A percentile compares a stretch with the other conserved stretches of the same genome.
Conservation (phyloP, 2,113 vertebrate species). For the Pteruthius melanotis region DNA sequence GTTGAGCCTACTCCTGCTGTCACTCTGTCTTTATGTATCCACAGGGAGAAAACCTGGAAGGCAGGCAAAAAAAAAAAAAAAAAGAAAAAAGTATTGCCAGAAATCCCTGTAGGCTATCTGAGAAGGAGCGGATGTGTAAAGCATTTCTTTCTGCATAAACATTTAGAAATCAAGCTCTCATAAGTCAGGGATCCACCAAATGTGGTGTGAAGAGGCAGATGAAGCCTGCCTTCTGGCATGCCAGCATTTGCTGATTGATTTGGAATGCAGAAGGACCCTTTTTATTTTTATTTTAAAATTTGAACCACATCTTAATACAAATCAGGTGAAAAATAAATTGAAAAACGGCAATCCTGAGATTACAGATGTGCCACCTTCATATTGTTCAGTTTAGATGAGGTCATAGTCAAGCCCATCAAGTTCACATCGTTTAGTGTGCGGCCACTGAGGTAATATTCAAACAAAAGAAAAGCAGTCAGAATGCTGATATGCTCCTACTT, state of each 20-base stretch:
- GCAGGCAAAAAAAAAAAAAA: not conserved
- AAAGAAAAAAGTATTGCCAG: not conserved
- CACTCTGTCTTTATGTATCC: constrained; percentile 36
- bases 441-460: constrained; percentile 48
- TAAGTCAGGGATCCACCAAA: constrained; percentile 54
- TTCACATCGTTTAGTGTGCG: constrained; percentile 18
- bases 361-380: constrained; percentile 33
- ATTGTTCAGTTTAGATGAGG: constrained; percentile 45
- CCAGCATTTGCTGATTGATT: constrained; percentile 24
- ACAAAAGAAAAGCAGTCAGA: constrained; percentile 52
- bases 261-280: constrained; percentile 6
- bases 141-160: constrained; percentile 61
- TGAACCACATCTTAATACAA: constrained; percentile 59
- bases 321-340: constrained; percentile 60
- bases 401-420: constrained; percentile 31
- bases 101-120: constrained; percentile 36
- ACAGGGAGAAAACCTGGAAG: constrained; percentile 37
- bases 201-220: constrained; percentile 59
- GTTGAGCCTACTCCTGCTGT: constrained; percentile 35
- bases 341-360: constrained; percentile 37
- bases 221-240: constrained; percentile 50
- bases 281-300: constrained; percentile 55
- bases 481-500: not conserved
- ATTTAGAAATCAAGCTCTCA: constrained; percentile 55
- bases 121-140: constrained; percentile 50